Evolutionary conservation across 2,797 vertebrate genomes (phyloP).

Genomic region (Telmatherina bonti): DNA sequence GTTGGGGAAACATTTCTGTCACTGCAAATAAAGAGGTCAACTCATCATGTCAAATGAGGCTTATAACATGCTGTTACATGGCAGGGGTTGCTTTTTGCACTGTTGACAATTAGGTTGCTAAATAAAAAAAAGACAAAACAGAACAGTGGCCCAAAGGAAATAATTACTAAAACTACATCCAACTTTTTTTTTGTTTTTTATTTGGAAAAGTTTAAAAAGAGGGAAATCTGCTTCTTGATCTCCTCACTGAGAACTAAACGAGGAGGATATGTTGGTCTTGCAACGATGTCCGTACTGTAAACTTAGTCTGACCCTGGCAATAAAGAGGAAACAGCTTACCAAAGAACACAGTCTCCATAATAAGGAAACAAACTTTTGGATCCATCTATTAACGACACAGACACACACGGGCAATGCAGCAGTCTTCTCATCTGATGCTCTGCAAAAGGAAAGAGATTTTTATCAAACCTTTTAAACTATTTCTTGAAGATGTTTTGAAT

Average conservation of each 20-base stretch:
- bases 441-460: not conserved
- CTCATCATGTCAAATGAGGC: not conserved
- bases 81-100: conserved; percentile 4
- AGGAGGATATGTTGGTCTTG: conserved; percentile 1
- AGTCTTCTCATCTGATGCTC: not conserved
- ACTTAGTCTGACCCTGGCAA: not conserved
- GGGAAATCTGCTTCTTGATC: not conserved
- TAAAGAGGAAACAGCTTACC: not conserved
- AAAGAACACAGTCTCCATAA: conserved; percentile 4
- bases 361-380: not conserved
- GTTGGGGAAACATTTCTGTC: conserved; percentile 34
- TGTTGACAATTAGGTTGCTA: conserved; percentile 1
- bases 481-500: not conserved
- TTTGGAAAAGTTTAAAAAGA: not conserved
- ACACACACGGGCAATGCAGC: not conserved
- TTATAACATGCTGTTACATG: not conserved
- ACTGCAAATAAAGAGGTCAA: not conserved
- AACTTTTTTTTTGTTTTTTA: too few relatives aligned
- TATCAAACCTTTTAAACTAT: not conserved
- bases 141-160: not conserved
- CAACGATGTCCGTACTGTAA: not conserved
- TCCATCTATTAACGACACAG: not conserved
- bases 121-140: not conserved
- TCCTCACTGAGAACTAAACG: not conserved
- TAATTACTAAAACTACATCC: not conserved